Conservation (phyloP, 2,113 vertebrate species). For the Stegastes partitus region DNA sequence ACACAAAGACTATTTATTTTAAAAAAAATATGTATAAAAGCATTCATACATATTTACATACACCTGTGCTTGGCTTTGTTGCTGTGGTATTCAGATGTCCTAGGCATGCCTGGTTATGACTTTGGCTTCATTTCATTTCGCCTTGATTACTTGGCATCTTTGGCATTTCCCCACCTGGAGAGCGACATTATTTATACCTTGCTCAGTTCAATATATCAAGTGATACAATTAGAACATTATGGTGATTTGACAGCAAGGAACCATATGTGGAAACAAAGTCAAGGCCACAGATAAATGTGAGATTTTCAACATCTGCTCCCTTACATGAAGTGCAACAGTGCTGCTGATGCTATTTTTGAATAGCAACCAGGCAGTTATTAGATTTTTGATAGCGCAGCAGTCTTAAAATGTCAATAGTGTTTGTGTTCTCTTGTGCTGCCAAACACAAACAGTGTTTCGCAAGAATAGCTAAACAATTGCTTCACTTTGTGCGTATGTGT, state of each 20-base stretch:
- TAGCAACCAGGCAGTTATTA: not conserved
- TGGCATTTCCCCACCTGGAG: conserved; percentile 41
- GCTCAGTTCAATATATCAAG: conserved; percentile 23
- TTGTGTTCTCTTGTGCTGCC: not conserved
- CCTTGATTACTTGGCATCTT: conserved; percentile 43
- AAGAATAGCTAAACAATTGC: conserved; percentile 17
- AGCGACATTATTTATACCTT: conserved; percentile 41
- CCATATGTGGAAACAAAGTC: conserved; percentile 7
- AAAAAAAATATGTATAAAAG: not conserved
- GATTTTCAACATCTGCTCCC: not conserved
- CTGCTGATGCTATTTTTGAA: conserved; percentile 2
- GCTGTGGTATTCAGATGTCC: conserved; percentile 41
- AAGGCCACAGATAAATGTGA: not conserved
- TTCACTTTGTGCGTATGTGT: not conserved
- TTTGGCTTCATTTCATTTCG: conserved; percentile 51
- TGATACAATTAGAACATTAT: conserved; percentile 18
- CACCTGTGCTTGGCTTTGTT: conserved; percentile 45
- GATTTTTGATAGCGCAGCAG: conserved; percentile 4
- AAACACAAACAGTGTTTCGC: conserved; percentile 7
- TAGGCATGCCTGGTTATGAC: conserved; percentile 56
- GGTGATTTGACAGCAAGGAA: not conserved
- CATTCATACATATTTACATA: conserved; percentile 21
- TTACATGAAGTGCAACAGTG: not conserved
- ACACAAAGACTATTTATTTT: conserved; percentile 9
- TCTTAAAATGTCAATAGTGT: not conserved